Percentiles rank a stretch among this genome's conserved stretches.
Conservation (phyloP, 1,140 invertebrate genomes). For the Anthonomus grandis region DNA sequence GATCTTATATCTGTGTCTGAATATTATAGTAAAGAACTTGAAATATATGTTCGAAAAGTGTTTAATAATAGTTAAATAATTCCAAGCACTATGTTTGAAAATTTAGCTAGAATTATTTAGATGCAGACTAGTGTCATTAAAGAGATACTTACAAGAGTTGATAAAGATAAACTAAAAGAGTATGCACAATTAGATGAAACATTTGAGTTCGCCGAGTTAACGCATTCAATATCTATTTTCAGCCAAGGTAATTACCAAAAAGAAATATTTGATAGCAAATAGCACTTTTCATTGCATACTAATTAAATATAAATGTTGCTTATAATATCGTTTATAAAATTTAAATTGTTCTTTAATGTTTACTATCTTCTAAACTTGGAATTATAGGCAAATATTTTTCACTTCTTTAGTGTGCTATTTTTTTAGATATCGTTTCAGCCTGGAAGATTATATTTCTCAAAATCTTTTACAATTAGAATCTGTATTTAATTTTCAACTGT, state of each 20-base stretch:
- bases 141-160: conserved; percentile 91
- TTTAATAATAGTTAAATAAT: conserved; percentile 98
- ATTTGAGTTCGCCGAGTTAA: conserved; percentile 85
- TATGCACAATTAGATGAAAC: conserved; percentile 91
- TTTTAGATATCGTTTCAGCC: too few species aligned
- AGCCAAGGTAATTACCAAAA: conserved; percentile 88
- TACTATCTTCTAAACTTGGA: too few species aligned
- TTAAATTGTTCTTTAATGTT: too few species aligned
- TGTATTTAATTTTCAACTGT: too few species aligned
- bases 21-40: conserved; percentile 93
- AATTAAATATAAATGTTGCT: too few species aligned
- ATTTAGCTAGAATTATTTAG: conserved; percentile 84
- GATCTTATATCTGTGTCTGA: conserved; percentile 92
- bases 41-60: conserved; percentile 89
- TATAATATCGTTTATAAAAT: too few species aligned
- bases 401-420: too few species aligned
- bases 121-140: conserved; percentile 81
- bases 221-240: conserved; percentile 91
- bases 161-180: conserved; percentile 92
- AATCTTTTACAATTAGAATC: too few species aligned
- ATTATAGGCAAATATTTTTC: too few species aligned
- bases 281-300: too few species aligned
- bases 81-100: conserved; percentile 91
- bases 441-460: too few species aligned
- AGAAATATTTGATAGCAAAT: too few species aligned